phyloP scores from a whole-genome alignment of 2,797 vertebrate species.

The Cossypha niveicapilla region DNA sequence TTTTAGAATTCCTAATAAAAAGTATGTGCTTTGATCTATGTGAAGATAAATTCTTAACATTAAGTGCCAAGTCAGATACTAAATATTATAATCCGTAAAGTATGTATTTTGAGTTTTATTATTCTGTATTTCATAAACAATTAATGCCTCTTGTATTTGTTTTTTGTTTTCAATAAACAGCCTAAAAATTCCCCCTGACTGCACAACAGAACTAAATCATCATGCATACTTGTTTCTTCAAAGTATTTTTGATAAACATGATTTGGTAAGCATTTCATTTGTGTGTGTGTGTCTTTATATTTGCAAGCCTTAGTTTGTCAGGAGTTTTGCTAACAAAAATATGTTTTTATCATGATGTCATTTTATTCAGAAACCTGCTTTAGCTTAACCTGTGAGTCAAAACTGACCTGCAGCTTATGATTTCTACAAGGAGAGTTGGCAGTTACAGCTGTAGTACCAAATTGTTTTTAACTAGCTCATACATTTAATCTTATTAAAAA shows the following conservation, averaged over 20 bases:
- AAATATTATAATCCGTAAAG: neutral
- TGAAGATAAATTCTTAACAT: neutral
- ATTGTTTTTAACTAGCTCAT: neutral
- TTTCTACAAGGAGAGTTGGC: neutral
- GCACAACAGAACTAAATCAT: slow-evolving; percentile 97
- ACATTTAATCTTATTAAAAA: neutral
- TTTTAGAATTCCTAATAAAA: neutral
- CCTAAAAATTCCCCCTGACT: slow-evolving; percentile 90
- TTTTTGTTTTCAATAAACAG: slow-evolving; percentile 74
- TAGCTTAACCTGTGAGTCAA: neutral
- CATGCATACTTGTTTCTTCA: slow-evolving; percentile 97
- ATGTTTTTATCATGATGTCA: accelerated
- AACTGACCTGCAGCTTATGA: neutral
- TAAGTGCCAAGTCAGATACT: neutral
- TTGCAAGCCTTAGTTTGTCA: neutral
- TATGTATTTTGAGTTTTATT: neutral
- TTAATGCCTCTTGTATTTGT: neutral
- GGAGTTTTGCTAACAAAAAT: neutral
- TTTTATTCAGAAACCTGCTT: neutral
- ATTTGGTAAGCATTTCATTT: slow-evolving; percentile 84
- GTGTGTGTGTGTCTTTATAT: neutral
- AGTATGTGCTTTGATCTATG: neutral
- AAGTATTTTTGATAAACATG: slow-evolving; percentile 97
- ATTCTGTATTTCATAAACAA: neutral
- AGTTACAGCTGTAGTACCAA: neutral